Base-by-base conservation (phyloP, 2,113 vertebrate species). In the Leucoraja erinaceus region DNA sequence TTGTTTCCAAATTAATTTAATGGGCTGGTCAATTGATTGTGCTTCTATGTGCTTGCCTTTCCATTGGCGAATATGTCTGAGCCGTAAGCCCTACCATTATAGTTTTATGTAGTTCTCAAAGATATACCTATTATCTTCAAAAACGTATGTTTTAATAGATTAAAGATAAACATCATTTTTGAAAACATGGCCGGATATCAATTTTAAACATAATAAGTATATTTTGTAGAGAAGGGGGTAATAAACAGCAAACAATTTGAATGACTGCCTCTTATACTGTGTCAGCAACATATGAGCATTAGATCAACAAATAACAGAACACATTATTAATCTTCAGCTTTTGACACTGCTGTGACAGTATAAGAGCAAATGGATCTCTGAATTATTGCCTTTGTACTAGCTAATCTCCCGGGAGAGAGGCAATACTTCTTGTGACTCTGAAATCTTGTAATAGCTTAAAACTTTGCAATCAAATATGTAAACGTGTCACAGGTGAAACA, bases 381-480 rank as follows among this genome's bases (percentile, higher is more conserved):
- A 70, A 47, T 38, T 72, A 90, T 90, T 90, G 20, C 88, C 68
- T 90, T 90, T 38, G 88, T 90, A 90, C 66, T 70, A 47, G 88
- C n/a, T 90, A 22, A 72, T 90, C 20, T 91, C 66, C 66, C 25
- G 66, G 74, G 28, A 1, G 5, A 11, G 25, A 16, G 6, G 16
- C 1, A 25, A 74, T 9, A 38, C 72, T 54, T 47, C 70, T 22
- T 91, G 22, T 72, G 33, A 91, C 90, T 22, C 16, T 54, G 18
- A 68, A 70, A 38, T 68, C 31, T 8, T 47, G 20, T 25, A 72
- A 72, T 54, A 91, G n/a, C 20, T 72, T 12, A 38, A 25, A 72
- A 72, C 38, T 25, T 72, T 72, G 90, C 68, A 91, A 91, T 74
- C 90, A 74, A 90, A 66, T 33, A 31, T 18, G 38, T 31, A 66